Conservation (phyloP, 1,140 invertebrate genomes). For the Notospermus geniculatus region DNA sequence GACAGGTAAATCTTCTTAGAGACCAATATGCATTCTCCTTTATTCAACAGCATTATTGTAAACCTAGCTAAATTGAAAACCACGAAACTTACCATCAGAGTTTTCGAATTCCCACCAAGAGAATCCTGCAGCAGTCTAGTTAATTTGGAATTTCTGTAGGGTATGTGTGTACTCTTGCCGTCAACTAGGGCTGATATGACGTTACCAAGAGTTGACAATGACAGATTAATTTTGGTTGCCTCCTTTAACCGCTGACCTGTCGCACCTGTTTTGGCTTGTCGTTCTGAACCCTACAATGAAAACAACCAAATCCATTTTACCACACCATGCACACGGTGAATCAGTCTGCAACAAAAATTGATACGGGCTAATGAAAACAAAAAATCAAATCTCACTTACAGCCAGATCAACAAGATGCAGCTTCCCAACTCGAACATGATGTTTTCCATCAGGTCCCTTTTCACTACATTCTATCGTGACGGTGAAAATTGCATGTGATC, state of each 20-base stretch:
- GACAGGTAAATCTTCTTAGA: no score
- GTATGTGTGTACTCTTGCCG: conserved; percentile 59
- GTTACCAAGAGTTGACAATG: conserved; percentile 89
- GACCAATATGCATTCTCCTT: no score
- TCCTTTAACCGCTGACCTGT: conserved; percentile 86
- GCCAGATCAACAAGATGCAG: conserved; percentile 94
- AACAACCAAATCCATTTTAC: no score
- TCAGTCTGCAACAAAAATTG: background rate
- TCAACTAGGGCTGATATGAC: conserved; percentile 91
- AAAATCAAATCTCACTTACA: conserved; percentile 30
- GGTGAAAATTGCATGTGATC: conserved; percentile 95
- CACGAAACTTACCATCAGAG: conserved; percentile 82
- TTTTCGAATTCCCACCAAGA: conserved; percentile 88
- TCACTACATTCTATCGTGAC: conserved; percentile 93
- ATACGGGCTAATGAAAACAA: no score
- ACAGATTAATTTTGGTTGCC: conserved; percentile 92
- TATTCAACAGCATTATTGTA: no score
- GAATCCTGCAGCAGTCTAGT: conserved; percentile 66
- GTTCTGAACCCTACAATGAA: conserved; percentile 77
- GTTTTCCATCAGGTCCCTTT: conserved; percentile 81
- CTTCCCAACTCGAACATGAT: conserved; percentile 90
- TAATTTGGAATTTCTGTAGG: conserved; percentile 57
- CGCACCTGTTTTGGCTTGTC: conserved; percentile 90
- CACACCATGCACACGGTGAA: no score
- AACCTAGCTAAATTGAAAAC: no score